phyloP scores from a whole-genome alignment of 1,140 invertebrate species.

The Drosophila mojavensis region DNA sequence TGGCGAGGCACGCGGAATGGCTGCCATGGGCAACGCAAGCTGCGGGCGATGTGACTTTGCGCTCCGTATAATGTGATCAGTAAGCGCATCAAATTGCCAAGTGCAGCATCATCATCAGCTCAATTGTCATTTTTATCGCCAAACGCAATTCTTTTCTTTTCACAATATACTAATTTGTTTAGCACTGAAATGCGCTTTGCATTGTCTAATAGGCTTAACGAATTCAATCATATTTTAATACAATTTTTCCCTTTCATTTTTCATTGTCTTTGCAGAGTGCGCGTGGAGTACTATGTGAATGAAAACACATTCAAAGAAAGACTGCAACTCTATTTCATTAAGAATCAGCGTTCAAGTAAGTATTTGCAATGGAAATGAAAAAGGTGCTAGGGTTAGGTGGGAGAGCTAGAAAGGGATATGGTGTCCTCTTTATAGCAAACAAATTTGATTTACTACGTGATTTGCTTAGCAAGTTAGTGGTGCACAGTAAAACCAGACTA shows the following conservation, averaged over 20 bases:
- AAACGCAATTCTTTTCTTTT: constrained; percentile 7
- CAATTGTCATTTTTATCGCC: constrained; percentile 45
- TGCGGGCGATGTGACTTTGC: constrained; percentile 17
- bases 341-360: constrained; percentile 99
- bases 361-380: constrained; percentile 72
- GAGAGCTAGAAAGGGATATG: too few relatives aligned
- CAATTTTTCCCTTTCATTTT: neutral
- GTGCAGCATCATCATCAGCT: constrained; percentile 48
- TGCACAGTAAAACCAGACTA: too few relatives aligned
- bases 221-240: constrained; percentile 26
- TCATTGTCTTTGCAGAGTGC: constrained; percentile 90
- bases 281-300: constrained; percentile 99
- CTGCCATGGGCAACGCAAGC: constrained; percentile 35
- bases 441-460: too few relatives aligned
- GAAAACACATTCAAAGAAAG: constrained; percentile 99
- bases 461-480: too few relatives aligned
- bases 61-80: constrained; percentile 64
- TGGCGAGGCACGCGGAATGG: neutral
- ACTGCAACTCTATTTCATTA: constrained; percentile 99
- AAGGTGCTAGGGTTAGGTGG: too few relatives aligned
- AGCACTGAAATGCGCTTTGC: constrained; percentile 6
- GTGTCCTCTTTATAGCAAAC: too few relatives aligned
- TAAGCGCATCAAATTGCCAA: constrained; percentile 77
- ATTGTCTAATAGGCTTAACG: constrained; percentile 36
- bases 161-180: constrained; percentile 26